phyloP scores from a whole-genome alignment of 2,888 invertebrate species.

The Aromia moschata region DNA sequence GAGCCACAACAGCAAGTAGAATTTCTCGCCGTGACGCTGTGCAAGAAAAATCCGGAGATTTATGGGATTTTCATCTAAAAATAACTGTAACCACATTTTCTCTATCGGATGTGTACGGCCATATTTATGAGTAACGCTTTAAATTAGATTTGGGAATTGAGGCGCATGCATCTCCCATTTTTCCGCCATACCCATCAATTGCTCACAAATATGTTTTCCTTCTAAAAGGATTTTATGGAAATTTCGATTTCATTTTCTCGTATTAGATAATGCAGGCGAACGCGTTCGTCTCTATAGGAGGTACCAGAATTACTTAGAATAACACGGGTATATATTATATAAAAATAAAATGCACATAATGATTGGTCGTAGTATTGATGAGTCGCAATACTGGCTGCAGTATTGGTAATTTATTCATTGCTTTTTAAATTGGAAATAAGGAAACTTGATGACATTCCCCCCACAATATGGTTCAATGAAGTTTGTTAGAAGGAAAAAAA shows the following conservation, averaged over 20 bases:
- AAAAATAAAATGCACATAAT: too few species aligned
- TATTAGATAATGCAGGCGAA: conserved; percentile 10
- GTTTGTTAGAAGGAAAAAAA: too few species aligned
- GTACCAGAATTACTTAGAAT: too few species aligned
- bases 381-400: too few species aligned
- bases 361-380: too few species aligned
- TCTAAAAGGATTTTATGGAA: conserved; percentile 37
- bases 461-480: too few species aligned
- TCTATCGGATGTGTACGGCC: conserved; percentile 29
- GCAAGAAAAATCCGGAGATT: conserved; percentile 2
- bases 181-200: conserved; percentile 39
- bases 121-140: conserved; percentile 41
- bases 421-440: too few species aligned
- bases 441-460: too few species aligned
- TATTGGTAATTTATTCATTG: too few species aligned
- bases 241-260: conserved; percentile 33
- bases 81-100: conserved; percentile 19
- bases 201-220: conserved; percentile 38
- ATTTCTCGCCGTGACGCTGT: not conserved
- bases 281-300: not conserved
- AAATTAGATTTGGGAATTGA: conserved; percentile 43
- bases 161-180: conserved; percentile 40
- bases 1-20: not conserved
- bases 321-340: too few species aligned
- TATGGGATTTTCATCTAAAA: conserved; percentile 12